These are phyloP conservation scores for Amphiura filiformis DNA, from an alignment of 35 echinoderm and acorn worm species.

Conservation along the genomic window DNA sequence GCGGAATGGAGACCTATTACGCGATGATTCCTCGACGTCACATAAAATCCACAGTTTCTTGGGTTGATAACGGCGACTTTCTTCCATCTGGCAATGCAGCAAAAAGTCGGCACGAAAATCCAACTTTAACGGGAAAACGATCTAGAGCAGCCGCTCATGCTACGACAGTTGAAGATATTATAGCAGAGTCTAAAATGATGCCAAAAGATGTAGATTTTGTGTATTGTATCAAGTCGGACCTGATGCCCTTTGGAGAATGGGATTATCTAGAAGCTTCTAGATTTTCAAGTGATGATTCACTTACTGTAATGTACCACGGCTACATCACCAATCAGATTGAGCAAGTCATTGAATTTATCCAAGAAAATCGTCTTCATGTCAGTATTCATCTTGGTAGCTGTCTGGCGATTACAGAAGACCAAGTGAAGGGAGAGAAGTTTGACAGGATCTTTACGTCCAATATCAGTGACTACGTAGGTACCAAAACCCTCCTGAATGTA, in stretches of 20 bases:
- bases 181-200: background rate
- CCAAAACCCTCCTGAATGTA: background rate
- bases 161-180: background rate
- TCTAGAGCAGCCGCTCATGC: background rate
- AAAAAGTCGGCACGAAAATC: slow-evolving; percentile 13
- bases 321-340: slow-evolving; percentile 11
- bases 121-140: slow-evolving; percentile 35
- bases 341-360: background rate
- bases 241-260: slow-evolving; percentile 13
- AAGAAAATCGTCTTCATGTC: background rate
- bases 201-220: background rate
- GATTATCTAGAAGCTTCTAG: slow-evolving; percentile 13
- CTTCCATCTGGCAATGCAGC: background rate
- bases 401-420: background rate
- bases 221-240: background rate
- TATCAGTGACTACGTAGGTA: background rate
- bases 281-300: background rate
- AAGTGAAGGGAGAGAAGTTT: background rate
- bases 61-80: slow-evolving; percentile 10
- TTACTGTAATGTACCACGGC: slow-evolving; percentile 36
- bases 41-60: background rate
- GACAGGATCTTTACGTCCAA: slow-evolving; percentile 34
- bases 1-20: background rate
- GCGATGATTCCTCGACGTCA: background rate
- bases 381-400: background rate